Percentiles rank a stretch among this genome's conserved stretches.
These are phyloP conservation scores for Papilio polyxenes DNA, from an alignment of 1,140 invertebrate species.

Conservation along the genomic window DNA sequence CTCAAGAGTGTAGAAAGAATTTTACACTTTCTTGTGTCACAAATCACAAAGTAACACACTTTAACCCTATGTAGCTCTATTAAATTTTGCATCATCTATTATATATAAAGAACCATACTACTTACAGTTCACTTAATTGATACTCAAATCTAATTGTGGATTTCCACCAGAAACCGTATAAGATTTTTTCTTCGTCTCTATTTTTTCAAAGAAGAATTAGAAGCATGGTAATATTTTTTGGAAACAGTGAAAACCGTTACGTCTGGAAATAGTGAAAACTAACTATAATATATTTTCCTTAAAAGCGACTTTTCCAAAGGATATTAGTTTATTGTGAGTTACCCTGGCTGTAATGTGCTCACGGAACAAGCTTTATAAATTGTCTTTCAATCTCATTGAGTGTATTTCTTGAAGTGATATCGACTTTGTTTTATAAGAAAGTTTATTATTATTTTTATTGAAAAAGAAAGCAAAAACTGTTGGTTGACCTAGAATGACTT, in stretches of 20 bases:
- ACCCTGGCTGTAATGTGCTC: not conserved
- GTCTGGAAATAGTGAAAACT: no score
- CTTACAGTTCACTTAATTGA: no score
- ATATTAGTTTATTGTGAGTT: not conserved
- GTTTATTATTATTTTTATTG: not conserved
- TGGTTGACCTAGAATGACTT: no score
- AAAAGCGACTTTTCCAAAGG: not conserved
- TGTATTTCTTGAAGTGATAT: not conserved
- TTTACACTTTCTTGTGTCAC: conserved; percentile 1
- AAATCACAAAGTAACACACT: not conserved
- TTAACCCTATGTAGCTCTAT: not conserved
- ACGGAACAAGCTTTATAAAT: conserved; percentile 4
- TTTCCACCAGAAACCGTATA: no score
- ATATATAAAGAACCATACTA: not conserved
- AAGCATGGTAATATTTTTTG: no score
- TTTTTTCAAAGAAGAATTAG: no score
- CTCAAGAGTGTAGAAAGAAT: not conserved
- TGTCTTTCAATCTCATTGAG: conserved; percentile 19
- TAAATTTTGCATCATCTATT: not conserved
- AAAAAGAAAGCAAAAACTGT: no score
- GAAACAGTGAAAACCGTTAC: no score
- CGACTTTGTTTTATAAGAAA: not conserved
- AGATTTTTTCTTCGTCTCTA: no score
- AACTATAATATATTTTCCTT: not conserved
- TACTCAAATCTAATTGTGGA: no score